Evolutionary conservation across 2,888 invertebrate species (phyloP), one percentile per base, ranked within the genome.

Genomic region (Tanytarsus gracilentus): DNA sequence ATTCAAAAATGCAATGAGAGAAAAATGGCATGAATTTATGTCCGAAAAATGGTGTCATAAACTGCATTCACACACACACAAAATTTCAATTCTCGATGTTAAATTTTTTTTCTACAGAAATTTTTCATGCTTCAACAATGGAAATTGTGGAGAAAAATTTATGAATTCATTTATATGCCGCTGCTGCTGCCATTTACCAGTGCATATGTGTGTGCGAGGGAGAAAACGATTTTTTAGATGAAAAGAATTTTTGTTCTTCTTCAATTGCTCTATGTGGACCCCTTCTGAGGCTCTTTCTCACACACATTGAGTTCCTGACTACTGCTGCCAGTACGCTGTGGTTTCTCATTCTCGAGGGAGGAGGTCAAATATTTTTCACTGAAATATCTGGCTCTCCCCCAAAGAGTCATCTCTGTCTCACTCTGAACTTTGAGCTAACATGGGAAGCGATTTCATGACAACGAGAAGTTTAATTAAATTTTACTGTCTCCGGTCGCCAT

Each of bases 11-110:
- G 2, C 44, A 44, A 44, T 23, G 23, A 23, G 44, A 23, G 44
- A 44, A 44, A 44, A 44, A 44, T 44, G 21, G 44, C 44, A 44
- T 44, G 11, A 44, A 44, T 44, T 44, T 44, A 44, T 44, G 44
- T 21, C 44, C 44, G 23, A 44, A 44, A 44, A 44, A 23, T 23
- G 44, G 44, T 44, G 44, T 44, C 44, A 44, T 44, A 44, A 44
- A 44, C 18, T 44, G 44, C 44, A 44, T 23, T 44, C 44, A 44
- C 44, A 21, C 23, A 44, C 23, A 23, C 9, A 44, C 16, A 40
- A 40, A 40, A 16, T 40, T 40, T 40, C 40, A 40, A 21, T 40
- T 40, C 40, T 5, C 40, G 16, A 4, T 11, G n/a, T n/a, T n/a
- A n/a, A n/a, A n/a, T n/a, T n/a, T n/a, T n/a, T n/a, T n/a, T n/a